Evolutionary conservation across 92 coral and sea anemone genomes (phyloP).

Genomic region (Palythoa caribaeorum): DNA sequence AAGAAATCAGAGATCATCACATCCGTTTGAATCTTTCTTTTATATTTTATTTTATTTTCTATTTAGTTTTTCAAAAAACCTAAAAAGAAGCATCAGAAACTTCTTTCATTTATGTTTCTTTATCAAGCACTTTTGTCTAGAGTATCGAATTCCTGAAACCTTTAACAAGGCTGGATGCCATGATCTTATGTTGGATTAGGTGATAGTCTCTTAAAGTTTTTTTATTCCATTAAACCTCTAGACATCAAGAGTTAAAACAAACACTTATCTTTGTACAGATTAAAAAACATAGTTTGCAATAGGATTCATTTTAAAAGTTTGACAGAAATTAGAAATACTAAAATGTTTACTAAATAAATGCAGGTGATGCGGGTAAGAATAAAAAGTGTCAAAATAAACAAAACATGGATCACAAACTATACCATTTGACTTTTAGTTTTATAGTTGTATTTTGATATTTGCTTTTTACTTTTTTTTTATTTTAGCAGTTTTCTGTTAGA

Average conservation of each 20-base stretch:
- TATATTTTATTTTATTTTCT: background rate
- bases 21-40: background rate
- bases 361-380: conserved; percentile 26
- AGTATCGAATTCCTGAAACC: background rate
- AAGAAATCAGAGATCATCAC: background rate
- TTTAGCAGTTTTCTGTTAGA: background rate
- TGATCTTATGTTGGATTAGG: too few species aligned
- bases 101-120: background rate
- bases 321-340: background rate
- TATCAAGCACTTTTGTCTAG: background rate
- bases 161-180: too few species aligned
- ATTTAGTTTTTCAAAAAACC: background rate
- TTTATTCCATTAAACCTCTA: background rate
- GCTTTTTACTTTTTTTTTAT: background rate
- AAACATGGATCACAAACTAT: background rate
- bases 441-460: background rate
- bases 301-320: background rate
- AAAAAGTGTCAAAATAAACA: background rate
- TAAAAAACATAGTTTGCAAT: background rate
- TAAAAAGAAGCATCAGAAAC: background rate
- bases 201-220: too few species aligned
- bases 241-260: background rate
- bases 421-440: background rate
- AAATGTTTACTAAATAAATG: conserved; percentile 1
- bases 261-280: background rate